Conservation (phyloP, 1,140 invertebrate species). For the Bombus difficillimus region DNA sequence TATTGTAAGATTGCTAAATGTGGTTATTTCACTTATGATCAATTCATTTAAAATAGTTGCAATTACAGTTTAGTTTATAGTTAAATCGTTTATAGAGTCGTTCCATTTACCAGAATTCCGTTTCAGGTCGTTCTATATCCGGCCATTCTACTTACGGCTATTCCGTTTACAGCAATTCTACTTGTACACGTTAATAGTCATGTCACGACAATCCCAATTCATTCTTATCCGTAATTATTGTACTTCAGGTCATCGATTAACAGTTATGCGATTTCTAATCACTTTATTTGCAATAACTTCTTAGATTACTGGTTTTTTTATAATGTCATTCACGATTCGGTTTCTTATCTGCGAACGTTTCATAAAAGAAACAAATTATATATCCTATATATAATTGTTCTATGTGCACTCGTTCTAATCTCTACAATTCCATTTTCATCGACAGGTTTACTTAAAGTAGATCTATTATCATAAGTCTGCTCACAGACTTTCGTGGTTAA, state of each 20-base stretch:
- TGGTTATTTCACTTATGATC: background rate
- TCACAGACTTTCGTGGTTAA: background rate
- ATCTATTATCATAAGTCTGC: background rate
- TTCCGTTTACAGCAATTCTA: background rate
- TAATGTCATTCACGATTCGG: background rate
- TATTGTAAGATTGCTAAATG: background rate
- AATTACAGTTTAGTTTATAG: background rate
- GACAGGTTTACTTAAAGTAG: background rate
- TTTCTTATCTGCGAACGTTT: background rate
- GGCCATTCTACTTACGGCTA: background rate
- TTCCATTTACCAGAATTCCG: background rate
- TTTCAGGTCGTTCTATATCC: background rate
- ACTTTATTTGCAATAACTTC: background rate
- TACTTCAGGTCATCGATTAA: background rate
- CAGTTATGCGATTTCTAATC: background rate
- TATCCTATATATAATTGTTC: background rate
- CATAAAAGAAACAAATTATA: background rate
- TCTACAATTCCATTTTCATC: background rate
- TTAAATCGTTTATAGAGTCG: background rate
- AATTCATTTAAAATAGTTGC: background rate
- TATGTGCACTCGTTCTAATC: background rate
- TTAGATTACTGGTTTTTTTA: background rate
- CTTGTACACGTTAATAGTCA: background rate
- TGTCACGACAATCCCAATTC: background rate
- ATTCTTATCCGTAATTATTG: background rate